phyloP scores from a whole-genome alignment of 2,888 invertebrate genomes.

The Hemaris fuciformis region DNA sequence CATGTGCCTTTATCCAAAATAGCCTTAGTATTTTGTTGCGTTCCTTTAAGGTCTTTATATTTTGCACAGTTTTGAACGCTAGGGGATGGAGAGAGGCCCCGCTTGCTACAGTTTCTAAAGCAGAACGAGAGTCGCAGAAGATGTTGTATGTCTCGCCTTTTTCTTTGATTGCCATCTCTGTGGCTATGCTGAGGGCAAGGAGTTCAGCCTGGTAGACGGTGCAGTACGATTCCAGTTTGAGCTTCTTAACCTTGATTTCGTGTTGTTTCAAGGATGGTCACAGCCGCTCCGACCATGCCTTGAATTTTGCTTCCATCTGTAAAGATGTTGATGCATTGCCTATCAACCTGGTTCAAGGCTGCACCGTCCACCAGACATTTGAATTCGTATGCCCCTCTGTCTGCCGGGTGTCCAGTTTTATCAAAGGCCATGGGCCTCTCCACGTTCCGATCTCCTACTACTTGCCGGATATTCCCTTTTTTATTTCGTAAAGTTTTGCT shows the following conservation, averaged over 20 bases:
- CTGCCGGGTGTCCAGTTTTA: not conserved
- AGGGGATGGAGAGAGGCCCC: not conserved
- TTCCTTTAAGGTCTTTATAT: not conserved
- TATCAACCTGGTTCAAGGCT: not conserved
- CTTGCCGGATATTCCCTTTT: not conserved
- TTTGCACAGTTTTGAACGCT: not conserved
- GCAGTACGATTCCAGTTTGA: no score
- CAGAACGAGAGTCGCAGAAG: constrained; percentile 18
- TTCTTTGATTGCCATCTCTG: not conserved
- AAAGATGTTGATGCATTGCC: constrained; percentile 1
- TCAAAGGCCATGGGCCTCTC: not conserved
- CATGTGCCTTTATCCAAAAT: no score
- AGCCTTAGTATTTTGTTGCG: not conserved
- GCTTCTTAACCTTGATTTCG: not conserved
- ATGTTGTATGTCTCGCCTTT: not conserved
- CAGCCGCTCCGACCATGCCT: constrained; percentile 20
- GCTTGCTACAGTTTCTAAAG: constrained; percentile 11
- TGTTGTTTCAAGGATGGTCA: not conserved
- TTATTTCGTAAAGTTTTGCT: not conserved
- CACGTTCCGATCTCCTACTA: not conserved
- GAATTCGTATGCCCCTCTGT: no score
- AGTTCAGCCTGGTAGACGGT: constrained; percentile 5
- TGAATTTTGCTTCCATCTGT: constrained; percentile 25
- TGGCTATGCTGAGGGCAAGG: constrained; percentile 11
- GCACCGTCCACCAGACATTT: no score